phyloP scores from a whole-genome alignment of 2,888 invertebrate species.

The Pteria penguin region DNA sequence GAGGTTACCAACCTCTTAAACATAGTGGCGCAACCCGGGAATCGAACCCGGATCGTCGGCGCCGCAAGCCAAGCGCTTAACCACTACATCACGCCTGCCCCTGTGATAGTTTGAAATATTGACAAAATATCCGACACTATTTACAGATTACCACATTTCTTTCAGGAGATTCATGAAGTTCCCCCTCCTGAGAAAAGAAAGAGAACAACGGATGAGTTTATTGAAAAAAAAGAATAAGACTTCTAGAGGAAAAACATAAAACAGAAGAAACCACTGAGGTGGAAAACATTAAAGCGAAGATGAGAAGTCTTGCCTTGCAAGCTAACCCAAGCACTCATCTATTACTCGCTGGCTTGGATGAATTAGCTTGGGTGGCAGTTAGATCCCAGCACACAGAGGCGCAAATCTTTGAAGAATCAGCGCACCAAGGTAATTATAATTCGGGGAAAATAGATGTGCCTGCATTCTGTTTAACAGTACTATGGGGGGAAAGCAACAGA shows the following conservation, averaged over 20 bases:
- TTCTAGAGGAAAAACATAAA: background rate
- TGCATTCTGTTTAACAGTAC: background rate
- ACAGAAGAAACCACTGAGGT: background rate
- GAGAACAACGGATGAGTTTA: background rate
- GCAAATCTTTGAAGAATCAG: background rate
- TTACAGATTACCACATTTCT: too few relatives aligned
- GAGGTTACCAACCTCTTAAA: too few relatives aligned
- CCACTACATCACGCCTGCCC: too few relatives aligned
- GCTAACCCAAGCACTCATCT: background rate
- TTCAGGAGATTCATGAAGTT: background rate
- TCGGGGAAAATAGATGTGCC: background rate
- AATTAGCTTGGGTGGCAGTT: background rate
- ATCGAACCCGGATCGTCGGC: too few relatives aligned
- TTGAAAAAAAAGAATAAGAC: background rate
- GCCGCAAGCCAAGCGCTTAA: too few relatives aligned
- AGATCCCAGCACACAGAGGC: background rate
- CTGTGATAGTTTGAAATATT: too few relatives aligned
- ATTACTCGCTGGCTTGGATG: background rate
- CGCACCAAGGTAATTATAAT: background rate
- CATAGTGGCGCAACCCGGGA: too few relatives aligned
- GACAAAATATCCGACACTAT: too few relatives aligned
- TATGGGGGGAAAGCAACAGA: background rate
- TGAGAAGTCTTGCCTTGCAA: background rate
- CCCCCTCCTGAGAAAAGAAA: background rate
- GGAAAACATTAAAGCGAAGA: background rate